These are phyloP conservation scores for Puntigrus tetrazona DNA, from an alignment of 2,113 vertebrate genomes.

Conservation along the genomic window DNA sequence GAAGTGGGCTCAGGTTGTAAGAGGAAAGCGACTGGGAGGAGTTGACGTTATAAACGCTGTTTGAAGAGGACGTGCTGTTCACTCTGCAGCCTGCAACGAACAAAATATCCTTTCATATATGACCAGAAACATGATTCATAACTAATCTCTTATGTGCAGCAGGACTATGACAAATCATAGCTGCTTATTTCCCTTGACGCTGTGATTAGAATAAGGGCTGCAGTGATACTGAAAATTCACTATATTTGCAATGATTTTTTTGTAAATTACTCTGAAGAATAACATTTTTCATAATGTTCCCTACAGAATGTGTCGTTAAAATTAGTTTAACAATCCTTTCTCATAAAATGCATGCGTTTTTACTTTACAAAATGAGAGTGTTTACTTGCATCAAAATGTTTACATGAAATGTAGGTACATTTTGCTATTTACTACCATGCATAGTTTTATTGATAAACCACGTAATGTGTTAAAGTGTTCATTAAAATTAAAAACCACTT, in stretches of 20 bases:
- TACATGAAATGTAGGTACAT: neutral
- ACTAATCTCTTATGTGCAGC: neutral
- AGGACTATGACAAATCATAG: neutral
- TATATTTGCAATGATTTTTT: neutral
- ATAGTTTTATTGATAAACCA: neutral
- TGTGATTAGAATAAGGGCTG: neutral
- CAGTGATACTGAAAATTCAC: neutral
- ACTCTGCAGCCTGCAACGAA: conserved; percentile 85
- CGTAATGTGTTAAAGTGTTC: no score
- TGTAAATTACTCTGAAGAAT: neutral
- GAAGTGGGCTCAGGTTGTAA: conserved; percentile 91
- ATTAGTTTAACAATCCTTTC: neutral
- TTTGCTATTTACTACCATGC: neutral
- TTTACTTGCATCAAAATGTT: neutral
- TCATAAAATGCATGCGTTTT: neutral
- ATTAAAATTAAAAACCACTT: neutral
- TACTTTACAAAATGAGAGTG: no score
- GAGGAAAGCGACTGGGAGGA: conserved; percentile 90
- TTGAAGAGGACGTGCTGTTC: conserved; percentile 86
- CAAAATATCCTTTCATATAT: neutral
- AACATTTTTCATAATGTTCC: neutral
- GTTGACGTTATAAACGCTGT: conserved; percentile 90
- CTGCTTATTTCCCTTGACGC: conserved; percentile 5
- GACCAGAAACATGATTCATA: neutral
- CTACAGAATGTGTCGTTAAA: neutral